Evolutionary conservation across 2,797 vertebrate species (phyloP), one percentile per base, ranked within the genome.

Genomic region (Thalassophryne amazonica): DNA sequence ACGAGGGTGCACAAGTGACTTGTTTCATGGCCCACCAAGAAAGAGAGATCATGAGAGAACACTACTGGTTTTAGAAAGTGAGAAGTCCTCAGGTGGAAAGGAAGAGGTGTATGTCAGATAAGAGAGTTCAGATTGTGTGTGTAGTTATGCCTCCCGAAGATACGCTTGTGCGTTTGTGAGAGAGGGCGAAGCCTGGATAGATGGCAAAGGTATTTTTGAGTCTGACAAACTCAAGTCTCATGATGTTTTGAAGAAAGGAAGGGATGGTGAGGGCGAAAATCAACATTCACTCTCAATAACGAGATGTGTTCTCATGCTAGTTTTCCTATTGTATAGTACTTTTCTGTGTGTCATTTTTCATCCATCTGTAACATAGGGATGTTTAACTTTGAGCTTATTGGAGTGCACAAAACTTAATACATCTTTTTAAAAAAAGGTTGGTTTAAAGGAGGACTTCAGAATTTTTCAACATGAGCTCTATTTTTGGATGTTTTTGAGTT

Each of bases 201-300:
- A 66, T 41, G 1, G 12, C 12, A 34, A 49, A 63, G 50, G 24
- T 76, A 60, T 83, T 69, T 83, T 66, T 71, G 66, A 65, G 41
- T 62, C 60, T 6, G 46, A 60, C 72, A 83, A 83, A 84, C 72
- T 78, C 51, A 17, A 81, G 78, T 78, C 82, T 69, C 76, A 83
- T 86, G 86, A 84, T 88, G 81, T 85, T 88, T 86, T 88, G 54
- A 69, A 81, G 37, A 68, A 57, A 55, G 50, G 45, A 47, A 19
- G 32, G 31, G 53, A 46, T 8, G 14, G 27, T 28, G 16, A 17
- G 19, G 36, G 38, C 53, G 38, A 43, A 30, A 56, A 35, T 77
- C 65, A 61, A 55, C 16, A 63, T 13, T 10, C 21, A 7, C 27
- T 21, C 45, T 52, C 13, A 59, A 73, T 51, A 68, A 54, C 19